Conservation (phyloP, 2,113 vertebrate species). For the Melanotaenia duboulayi region DNA sequence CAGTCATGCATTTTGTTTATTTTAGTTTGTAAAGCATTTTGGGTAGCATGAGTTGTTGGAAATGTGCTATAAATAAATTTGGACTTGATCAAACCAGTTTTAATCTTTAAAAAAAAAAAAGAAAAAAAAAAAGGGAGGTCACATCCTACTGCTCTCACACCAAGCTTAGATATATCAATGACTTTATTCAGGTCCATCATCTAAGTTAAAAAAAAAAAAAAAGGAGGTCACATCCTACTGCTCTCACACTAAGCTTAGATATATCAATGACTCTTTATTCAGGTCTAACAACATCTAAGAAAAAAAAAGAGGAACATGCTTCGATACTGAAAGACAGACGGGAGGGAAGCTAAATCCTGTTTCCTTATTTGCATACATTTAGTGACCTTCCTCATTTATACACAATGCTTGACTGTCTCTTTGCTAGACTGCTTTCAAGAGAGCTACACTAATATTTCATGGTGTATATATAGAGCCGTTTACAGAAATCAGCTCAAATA, state of each 20-base stretch:
- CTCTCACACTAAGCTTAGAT: too few relatives aligned
- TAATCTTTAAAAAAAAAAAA: too few relatives aligned
- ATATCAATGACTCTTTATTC: not conserved
- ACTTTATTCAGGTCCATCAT: not conserved
- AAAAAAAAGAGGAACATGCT: conserved; percentile 18
- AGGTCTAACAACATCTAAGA: not conserved
- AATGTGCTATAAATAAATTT: too few relatives aligned
- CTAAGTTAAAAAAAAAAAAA: too few relatives aligned
- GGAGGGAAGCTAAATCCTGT: conserved; percentile 21
- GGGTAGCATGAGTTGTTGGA: too few relatives aligned
- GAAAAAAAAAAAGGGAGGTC: too few relatives aligned
- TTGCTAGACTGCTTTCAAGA: conserved; percentile 29
- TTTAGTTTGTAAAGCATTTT: too few relatives aligned
- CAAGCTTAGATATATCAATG: not conserved
- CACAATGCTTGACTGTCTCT: conserved; percentile 8
- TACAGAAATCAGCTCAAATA: not conserved
- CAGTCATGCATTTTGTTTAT: too few relatives aligned
- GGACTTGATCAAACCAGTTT: too few relatives aligned
- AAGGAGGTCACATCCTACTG: too few relatives aligned
- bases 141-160: too few relatives aligned
- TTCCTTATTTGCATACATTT: conserved; percentile 49
- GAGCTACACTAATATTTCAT: conserved; percentile 6
- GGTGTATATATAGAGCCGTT: not conserved
- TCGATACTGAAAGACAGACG: conserved; percentile 25
- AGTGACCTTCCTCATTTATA: conserved; percentile 19